Base-by-base conservation (phyloP, 2,113 vertebrate genomes). In the Paramormyrops kingsleyae region DNA sequence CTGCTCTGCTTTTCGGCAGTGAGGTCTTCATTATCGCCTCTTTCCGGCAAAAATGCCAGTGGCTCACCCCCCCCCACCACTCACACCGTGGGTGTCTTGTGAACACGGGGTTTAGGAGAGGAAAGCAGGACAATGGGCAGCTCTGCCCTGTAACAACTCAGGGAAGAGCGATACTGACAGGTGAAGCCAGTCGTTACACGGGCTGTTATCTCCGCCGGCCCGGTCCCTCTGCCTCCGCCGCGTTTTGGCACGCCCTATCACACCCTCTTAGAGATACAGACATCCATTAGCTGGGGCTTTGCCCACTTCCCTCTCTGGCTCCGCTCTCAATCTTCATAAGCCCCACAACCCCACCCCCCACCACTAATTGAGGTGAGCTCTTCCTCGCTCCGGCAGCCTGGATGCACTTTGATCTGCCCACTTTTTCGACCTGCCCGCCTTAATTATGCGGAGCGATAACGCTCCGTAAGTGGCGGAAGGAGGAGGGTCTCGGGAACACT, bases 271-370 rank as follows among this genome's bases (percentile, higher is more conserved):
- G 47, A 89, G 49, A 83, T 89, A 83, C 74, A 56, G 49, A 53
- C 9, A 83, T 89, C 77, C 74, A 35, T 89, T 84, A 83, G 50
- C 50, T 4, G 27, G 74, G 74, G 88, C 88, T 47, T 39, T 27
- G 21, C 74, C 74, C 27, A 35, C 53, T 49, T 39, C 4, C 31
- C 13, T 3, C 4, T 31, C 74, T 46, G 19, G 47, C 88, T 59
- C 50, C 24, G 80, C 31, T 50, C 52, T 89, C 50, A 46, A 89
- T 84, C 49, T 83, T 89, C 70, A 42, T 83, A 83, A 39, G 27
- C 62, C 62, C n/a, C 62, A 10, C 62, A 53, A 19, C 19, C 52
- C 13, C 49, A 50, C 49, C 13, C 17, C 52, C 52, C 52, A 53
- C 17, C 52, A 8, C 21, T 86, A 86, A 86, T 56, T 89, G 84